These are phyloP conservation scores for Pantherophis alleghaniensis DNA, from an alignment of 2,797 vertebrate genomes.

Conservation along the genomic window DNA sequence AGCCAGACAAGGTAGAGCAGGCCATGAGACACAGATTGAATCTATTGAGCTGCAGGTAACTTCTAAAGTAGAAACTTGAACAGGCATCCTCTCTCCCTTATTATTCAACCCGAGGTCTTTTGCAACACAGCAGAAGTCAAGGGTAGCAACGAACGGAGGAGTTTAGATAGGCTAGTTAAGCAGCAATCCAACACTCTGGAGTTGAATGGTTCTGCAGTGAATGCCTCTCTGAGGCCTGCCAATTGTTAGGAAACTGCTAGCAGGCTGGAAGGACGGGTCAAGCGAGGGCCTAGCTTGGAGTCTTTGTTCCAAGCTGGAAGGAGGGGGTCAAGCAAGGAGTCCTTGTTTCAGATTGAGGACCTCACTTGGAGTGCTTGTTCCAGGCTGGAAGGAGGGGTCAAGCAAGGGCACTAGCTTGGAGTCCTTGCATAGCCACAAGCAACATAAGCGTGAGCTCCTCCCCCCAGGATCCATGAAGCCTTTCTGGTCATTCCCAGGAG, in stretches of 20 bases:
- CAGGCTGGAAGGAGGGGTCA: neutral
- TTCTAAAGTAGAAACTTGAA: neutral
- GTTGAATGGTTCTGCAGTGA: neutral
- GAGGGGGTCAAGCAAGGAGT: neutral
- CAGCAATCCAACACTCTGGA: neutral
- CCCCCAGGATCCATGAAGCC: neutral
- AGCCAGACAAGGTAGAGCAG: neutral
- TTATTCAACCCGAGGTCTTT: neutral
- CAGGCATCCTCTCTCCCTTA: neutral
- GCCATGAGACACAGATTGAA: neutral
- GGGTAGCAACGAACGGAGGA: neutral
- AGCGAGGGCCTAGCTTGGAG: too few species aligned
- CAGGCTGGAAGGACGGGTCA: neutral
- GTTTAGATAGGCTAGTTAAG: neutral
- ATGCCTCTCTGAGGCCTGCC: neutral
- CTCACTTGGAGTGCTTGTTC: too few species aligned
- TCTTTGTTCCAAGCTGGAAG: too few species aligned
- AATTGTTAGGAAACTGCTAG: neutral
- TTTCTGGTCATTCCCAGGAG: neutral
- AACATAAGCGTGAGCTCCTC: neutral
- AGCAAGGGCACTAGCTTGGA: neutral
- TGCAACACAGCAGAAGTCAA: neutral
- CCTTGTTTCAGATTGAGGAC: neutral
- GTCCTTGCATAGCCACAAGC: neutral
- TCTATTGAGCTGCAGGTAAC: neutral